Conservation (phyloP, 2,888 invertebrate genomes). For the Tachina fera region DNA sequence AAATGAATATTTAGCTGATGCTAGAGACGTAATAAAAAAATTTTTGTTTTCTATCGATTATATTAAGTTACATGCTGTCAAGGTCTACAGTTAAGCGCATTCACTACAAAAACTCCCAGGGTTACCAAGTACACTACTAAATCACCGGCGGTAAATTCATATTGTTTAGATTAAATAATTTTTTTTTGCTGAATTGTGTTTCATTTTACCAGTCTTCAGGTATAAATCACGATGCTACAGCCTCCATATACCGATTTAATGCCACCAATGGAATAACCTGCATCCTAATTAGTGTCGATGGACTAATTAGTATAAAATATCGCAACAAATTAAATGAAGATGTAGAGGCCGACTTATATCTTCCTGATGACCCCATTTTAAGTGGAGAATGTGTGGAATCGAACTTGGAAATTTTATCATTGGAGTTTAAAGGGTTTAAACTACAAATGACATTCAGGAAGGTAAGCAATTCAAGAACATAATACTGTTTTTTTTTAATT, state of each 20-base stretch:
- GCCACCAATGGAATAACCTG: constrained; percentile 90
- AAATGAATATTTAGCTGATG: not conserved
- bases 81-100: constrained; percentile 85
- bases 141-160: constrained; percentile 79
- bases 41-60: constrained; percentile 12
- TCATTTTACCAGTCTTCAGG: constrained; percentile 78
- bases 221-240: constrained; percentile 82
- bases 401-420: constrained; percentile 88
- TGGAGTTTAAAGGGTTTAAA: constrained; percentile 90
- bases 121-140: constrained; percentile 87
- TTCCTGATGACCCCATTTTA: constrained; percentile 89
- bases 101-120: constrained; percentile 86
- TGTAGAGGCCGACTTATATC: constrained; percentile 88
- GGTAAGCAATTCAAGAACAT: constrained; percentile 83
- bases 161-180: not conserved
- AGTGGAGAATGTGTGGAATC: constrained; percentile 90
- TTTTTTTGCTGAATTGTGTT: not conserved
- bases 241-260: constrained; percentile 87
- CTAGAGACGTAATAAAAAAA: not conserved
- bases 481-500: too few species aligned
- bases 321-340: constrained; percentile 87
- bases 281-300: constrained; percentile 88
- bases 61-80: constrained; percentile 76
- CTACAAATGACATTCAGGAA: constrained; percentile 91
- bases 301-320: constrained; percentile 88